Evolutionary conservation across 2,888 invertebrate genomes (phyloP), one percentile per base, ranked within the genome.

Genomic region (Limnephilus auricula): DNA sequence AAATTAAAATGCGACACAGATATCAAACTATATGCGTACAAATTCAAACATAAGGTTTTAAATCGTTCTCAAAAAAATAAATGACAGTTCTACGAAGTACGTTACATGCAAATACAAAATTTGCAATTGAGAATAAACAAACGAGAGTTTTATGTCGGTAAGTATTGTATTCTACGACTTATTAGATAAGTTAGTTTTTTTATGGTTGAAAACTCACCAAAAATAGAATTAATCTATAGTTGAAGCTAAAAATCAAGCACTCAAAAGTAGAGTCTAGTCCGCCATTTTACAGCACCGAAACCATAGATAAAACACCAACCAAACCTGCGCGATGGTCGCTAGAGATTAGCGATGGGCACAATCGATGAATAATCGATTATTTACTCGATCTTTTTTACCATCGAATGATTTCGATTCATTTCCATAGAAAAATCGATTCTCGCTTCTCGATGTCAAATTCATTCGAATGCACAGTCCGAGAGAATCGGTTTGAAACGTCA

Each of bases 51-150:
- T 82, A 25, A 82, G 32, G 25, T 32, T 82, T 32, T 25, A 82
- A 34, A 82, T 82, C 82, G 82, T 32, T 32, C 37, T 82, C 37
- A 25, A 82, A 82, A n/a, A 30, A 34, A 25, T 82, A 37, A 82
- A 37, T 82, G 82, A 82, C 82, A 82, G 82, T 37, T 82, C 65
- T 65, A 65, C 65, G 82, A 82, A 82, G 34, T 82, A 82, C 82
- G 34, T 82, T 82, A 34, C 82, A 34, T 82, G 34, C 82, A n/a
- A 25, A 82, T 34, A 82, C 37, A 82, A 32, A 34, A 34, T 65
- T 65, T 25, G 5, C 34, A 82, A 82, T 32, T 32, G 31, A n/a
- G 65, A n/a, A 65, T 65, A 65, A 65, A n/a, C 25, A 65, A n/a
- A 25, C 0, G 25, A 9, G 65, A 65, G 65, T 65, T 65, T 65